Evolutionary conservation across 2,113 vertebrate species (phyloP), one percentile per base, ranked within the genome.

Genomic region (Onychostoma macrolepis): DNA sequence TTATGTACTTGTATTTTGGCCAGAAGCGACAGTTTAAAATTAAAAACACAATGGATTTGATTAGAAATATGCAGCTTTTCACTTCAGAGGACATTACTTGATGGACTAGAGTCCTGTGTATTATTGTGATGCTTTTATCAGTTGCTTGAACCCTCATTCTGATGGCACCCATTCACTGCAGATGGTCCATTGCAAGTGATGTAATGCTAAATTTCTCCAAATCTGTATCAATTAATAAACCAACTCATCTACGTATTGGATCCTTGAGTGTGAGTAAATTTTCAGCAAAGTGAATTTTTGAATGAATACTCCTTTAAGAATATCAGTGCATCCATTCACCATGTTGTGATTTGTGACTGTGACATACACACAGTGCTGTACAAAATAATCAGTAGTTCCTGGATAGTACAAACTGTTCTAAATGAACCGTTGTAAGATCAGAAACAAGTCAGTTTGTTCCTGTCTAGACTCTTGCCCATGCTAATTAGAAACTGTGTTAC

Each of bases 401-500:
- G 36, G 71, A 87, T 21, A 9, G 45, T 75, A 83, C 24, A 65
- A 1, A 33, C 48, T 86, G 72, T 69, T 81, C 77, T 80, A 45
- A 85, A 76, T 75, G 50, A 48, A 43, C n/a, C 53, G 24, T 19
- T 63, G 38, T 67, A 53, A 80, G 77, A 41, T 58, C 13, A 28
- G 48, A 36, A 78, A 33, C 21, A 24, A 80, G 21, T 24, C 76
- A 12, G 6, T 82, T 36, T 77, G 21, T 24, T 33, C 45, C 26
- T 28, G 28, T 81, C 76, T 76, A 26, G 53, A 72, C 72, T 43
- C 58, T 56, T n/a, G 36, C 4, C 53, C 61, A 53, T 88, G 26
- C 77, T 81, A 80, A 88, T 81, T 88, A 75, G 69, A 88, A 80
- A 41, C 48, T 53, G 38, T 72, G 53, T 56, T 56, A 2, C 65